Conservation (phyloP, 2,113 vertebrate genomes). For the Onychostoma macrolepis region DNA sequence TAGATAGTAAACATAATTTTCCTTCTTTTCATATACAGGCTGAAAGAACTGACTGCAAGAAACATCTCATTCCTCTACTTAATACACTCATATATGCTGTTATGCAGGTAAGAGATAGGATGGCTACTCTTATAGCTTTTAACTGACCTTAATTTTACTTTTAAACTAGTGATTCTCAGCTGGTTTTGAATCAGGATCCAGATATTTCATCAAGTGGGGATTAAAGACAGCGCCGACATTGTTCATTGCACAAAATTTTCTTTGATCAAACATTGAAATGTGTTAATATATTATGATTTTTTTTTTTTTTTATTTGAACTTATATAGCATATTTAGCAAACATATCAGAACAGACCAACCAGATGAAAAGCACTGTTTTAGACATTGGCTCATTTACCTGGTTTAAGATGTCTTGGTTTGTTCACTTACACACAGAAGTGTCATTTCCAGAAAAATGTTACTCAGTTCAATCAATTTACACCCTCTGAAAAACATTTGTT, state of each 20-base stretch:
- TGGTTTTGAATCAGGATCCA: background rate
- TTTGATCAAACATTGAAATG: background rate
- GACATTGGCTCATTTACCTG: too few species aligned
- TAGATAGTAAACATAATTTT: background rate
- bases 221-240: background rate
- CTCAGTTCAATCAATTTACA: background rate
- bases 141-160: background rate
- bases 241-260: background rate
- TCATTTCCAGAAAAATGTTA: background rate
- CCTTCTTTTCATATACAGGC: slow-evolving; percentile 74
- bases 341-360: background rate
- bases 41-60: slow-evolving; percentile 78
- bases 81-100: slow-evolving; percentile 91
- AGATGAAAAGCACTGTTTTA: background rate
- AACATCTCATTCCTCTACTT: slow-evolving; percentile 87
- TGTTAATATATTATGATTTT: background rate
- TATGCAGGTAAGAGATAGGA: slow-evolving; percentile 75
- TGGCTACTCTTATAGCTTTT: background rate
- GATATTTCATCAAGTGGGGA: background rate
- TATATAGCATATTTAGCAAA: background rate
- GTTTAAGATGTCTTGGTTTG: too few species aligned
- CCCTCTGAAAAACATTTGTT: background rate
- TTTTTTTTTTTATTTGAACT: too few species aligned
- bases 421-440: background rate
- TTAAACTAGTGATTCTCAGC: background rate